phyloP scores from a whole-genome alignment of 2,797 vertebrate genomes.

The Poecile montanus region DNA sequence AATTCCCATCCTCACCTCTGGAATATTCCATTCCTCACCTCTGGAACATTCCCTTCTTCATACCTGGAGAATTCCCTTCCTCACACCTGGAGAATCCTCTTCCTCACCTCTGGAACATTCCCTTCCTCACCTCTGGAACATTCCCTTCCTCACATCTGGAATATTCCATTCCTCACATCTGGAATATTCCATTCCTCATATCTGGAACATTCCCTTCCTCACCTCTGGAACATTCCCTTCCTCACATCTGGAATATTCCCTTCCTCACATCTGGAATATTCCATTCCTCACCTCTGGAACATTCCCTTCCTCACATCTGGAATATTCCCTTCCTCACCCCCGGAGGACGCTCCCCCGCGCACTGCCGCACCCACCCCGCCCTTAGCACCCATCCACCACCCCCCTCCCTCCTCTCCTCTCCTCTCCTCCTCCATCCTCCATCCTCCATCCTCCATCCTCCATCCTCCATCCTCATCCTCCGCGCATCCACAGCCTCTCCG shows the following conservation, averaged over 20 bases:
- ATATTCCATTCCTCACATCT: background rate
- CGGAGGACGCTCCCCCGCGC: background rate
- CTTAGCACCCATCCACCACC: background rate
- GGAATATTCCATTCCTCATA: background rate
- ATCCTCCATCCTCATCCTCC: background rate
- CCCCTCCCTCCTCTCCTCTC: accelerated
- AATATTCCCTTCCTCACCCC: background rate
- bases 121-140: background rate
- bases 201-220: background rate
- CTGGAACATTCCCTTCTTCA: background rate
- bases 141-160: background rate
- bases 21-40: background rate
- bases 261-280: background rate
- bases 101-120: background rate
- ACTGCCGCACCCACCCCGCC: background rate
- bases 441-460: no score
- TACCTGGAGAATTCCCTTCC: accelerated
- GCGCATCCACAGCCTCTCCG: accelerated
- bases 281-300: no score
- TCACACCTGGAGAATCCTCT: background rate
- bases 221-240: background rate
- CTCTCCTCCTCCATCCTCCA: background rate
- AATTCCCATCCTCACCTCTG: background rate
- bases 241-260: background rate
- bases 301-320: background rate